phyloP scores from a whole-genome alignment of 2,113 vertebrate genomes.

The chimpanzee (Pan troglodytes) region DNA sequence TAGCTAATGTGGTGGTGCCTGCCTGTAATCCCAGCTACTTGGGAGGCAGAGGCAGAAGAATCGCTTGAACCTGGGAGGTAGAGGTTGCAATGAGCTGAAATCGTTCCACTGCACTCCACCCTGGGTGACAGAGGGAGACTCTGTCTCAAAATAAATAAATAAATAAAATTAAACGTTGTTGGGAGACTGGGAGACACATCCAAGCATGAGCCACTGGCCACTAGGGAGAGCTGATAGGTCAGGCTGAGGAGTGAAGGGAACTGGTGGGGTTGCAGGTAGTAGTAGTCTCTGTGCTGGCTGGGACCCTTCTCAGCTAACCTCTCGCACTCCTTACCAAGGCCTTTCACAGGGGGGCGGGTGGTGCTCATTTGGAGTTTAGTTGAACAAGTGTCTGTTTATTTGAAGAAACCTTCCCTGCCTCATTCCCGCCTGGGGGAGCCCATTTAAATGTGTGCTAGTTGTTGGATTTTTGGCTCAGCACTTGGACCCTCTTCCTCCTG shows the following conservation, averaged over 20 bases:
- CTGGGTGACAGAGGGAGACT: background rate
- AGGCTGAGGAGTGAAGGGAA: background rate
- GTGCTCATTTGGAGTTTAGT: background rate
- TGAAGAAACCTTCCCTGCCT: background rate
- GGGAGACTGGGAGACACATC: background rate
- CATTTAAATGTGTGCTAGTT: background rate
- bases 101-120: background rate
- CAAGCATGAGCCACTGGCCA: background rate
- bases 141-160: background rate
- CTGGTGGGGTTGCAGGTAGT: background rate
- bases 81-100: background rate
- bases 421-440: background rate
- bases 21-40: background rate
- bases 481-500: background rate
- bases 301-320: background rate
- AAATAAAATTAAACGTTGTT: no score
- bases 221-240: background rate
- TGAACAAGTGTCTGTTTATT: background rate
- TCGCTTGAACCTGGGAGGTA: background rate
- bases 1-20: background rate
- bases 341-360: no score
- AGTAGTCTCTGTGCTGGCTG: accelerated
- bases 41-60: background rate
- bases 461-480: background rate
- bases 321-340: background rate